Percentiles rank a stretch among this genome's conserved stretches.
Conservation (phyloP, 2,888 invertebrate species). For the Heliconius erato region DNA sequence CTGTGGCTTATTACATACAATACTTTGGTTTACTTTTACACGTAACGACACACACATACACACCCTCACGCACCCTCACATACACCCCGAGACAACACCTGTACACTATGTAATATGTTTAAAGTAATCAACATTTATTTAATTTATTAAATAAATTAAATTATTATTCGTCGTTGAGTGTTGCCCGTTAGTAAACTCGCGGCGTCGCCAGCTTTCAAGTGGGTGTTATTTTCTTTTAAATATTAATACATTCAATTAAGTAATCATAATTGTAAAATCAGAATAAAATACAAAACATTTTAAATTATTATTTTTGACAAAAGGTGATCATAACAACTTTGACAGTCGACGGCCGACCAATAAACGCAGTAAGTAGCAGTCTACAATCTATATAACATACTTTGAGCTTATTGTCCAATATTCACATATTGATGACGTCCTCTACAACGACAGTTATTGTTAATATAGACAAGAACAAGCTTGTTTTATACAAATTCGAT, state of each 20-base stretch:
- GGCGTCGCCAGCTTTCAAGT: not conserved
- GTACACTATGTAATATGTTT: too few relatives aligned
- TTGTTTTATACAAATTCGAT: too few relatives aligned
- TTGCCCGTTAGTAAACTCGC: not conserved
- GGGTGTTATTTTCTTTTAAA: not conserved
- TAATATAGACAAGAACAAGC: too few relatives aligned
- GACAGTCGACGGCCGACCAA: not conserved
- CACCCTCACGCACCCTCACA: not conserved
- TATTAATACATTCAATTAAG: not conserved
- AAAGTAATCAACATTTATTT: too few relatives aligned
- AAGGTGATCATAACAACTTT: not conserved
- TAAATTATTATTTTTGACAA: not conserved
- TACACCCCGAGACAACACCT: too few relatives aligned
- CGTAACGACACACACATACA: slow-evolving; percentile 61
- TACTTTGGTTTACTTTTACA: slow-evolving; percentile 81
- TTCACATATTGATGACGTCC: not conserved
- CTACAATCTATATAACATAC: not conserved
- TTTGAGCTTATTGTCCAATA: slow-evolving; percentile 4
- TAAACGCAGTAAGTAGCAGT: too few relatives aligned
- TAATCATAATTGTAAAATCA: not conserved
- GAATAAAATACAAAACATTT: not conserved
- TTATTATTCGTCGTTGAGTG: not conserved
- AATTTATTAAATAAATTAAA: not conserved
- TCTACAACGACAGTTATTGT: not conserved
- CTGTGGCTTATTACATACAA: slow-evolving; percentile 68